Evolutionary conservation across 2,888 invertebrate species (phyloP).

Genomic region (Isoperla grammatica): DNA sequence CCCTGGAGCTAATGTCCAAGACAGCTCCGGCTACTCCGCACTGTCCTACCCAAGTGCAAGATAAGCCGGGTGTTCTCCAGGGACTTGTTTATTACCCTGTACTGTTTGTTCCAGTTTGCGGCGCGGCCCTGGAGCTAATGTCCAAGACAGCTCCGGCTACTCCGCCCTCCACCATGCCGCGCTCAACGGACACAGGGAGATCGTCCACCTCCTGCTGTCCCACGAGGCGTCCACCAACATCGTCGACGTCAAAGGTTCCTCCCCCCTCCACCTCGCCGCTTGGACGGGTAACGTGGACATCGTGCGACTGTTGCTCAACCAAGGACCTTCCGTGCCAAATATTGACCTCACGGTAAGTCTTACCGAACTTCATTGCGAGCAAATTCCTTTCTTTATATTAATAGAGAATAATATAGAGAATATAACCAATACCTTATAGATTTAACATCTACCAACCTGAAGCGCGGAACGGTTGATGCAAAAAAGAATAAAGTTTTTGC

Average conservation of each 20-base stretch:
- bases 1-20: constrained; percentile 89
- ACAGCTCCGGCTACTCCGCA: constrained; percentile 87
- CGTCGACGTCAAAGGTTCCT: constrained; percentile 84
- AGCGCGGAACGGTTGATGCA: too few relatives aligned
- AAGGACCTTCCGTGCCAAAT: constrained; percentile 75
- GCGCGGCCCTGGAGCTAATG: constrained; percentile 85
- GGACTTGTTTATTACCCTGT: too few relatives aligned
- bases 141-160: constrained; percentile 89
- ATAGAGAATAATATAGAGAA: too few relatives aligned
- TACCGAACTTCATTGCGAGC: neutral
- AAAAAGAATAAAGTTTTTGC: too few relatives aligned
- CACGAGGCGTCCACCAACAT: constrained; percentile 87
- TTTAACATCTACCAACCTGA: too few relatives aligned
- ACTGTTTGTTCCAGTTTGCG: constrained; percentile 62
- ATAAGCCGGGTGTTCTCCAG: neutral
- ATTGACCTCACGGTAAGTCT: constrained; percentile 73
- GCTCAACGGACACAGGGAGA: constrained; percentile 84
- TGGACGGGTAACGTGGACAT: constrained; percentile 91
- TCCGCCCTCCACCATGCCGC: constrained; percentile 92
- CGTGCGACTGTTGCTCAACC: constrained; percentile 74
- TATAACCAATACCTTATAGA: too few relatives aligned
- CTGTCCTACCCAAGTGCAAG: constrained; percentile 96
- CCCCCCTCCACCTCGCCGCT: constrained; percentile 87
- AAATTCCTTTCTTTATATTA: too few relatives aligned
- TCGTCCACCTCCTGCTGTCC: constrained; percentile 74